Conservation (phyloP, 2,888 invertebrate species). For the Chrysopilus asiliformis region DNA sequence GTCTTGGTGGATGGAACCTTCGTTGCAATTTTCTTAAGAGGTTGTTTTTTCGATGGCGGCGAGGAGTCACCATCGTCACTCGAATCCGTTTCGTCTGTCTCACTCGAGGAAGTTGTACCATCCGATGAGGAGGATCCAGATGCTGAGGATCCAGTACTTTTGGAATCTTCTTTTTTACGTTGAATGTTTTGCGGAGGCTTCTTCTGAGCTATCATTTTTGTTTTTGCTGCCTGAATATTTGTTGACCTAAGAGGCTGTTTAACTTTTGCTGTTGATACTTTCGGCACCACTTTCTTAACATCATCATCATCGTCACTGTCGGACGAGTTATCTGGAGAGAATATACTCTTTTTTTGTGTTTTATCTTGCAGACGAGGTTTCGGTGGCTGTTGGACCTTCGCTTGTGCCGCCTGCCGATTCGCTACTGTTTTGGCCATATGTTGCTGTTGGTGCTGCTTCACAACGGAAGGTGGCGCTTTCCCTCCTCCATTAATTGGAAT, state of each 20-base stretch:
- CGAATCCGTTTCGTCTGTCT: constrained; percentile 36
- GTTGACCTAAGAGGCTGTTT: constrained; percentile 5
- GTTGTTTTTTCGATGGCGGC: constrained; percentile 8
- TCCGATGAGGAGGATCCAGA: constrained; percentile 27
- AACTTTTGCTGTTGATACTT: background rate
- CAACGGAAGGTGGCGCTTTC: constrained; percentile 31
- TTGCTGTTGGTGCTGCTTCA: constrained; percentile 20
- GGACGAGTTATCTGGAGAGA: constrained; percentile 67
- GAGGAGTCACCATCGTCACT: constrained; percentile 24
- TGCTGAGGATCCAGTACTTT: constrained; percentile 24
- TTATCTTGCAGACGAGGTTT: constrained; percentile 3
- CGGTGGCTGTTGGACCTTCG: background rate
- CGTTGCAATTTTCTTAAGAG: constrained; percentile 7
- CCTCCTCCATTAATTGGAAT: constrained; percentile 29
- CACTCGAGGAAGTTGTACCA: constrained; percentile 24
- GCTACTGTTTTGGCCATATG: constrained; percentile 22
- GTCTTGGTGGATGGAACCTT: constrained; percentile 22
- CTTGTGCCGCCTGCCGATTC: constrained; percentile 3
- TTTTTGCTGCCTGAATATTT: constrained; percentile 22
- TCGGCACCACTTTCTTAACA: constrained; percentile 10
- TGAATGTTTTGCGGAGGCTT: constrained; percentile 28
- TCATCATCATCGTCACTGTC: constrained; percentile 43
- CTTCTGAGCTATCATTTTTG: constrained; percentile 28
- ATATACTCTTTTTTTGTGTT: constrained; percentile 61
- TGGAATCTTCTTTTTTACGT: constrained; percentile 20